phyloP scores from a whole-genome alignment of 2,797 vertebrate genomes.

The Syndactyla subalaris region DNA sequence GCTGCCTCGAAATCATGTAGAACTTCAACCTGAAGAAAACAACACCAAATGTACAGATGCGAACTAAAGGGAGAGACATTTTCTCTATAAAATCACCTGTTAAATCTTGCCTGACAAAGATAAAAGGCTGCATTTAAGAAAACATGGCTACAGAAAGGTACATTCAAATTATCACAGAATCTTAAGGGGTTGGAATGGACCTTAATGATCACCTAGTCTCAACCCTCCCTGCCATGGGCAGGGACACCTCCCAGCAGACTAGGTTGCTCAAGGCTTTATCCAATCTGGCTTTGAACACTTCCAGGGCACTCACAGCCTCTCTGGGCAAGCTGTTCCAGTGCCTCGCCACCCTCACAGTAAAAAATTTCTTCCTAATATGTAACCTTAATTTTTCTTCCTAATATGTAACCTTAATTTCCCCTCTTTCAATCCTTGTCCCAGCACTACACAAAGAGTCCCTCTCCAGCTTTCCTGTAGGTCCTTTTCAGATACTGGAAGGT shows the following conservation, averaged over 20 bases:
- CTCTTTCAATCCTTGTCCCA: neutral
- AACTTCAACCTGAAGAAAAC: conserved; percentile 85
- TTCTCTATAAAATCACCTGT: neutral
- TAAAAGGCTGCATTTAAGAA: neutral
- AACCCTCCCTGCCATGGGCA: neutral
- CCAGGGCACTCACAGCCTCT: neutral
- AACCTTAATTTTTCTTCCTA: neutral
- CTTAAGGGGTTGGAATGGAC: neutral
- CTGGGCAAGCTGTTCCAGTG: neutral
- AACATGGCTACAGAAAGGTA: neutral
- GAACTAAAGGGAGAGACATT: neutral
- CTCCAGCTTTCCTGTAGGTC: neutral
- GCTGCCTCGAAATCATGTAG: conserved; percentile 96
- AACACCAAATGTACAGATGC: neutral
- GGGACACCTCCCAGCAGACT: neutral
- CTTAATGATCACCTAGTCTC: neutral
- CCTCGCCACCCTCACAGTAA: neutral
- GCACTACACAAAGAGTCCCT: neutral
- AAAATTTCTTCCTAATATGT: neutral
- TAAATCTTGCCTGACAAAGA: neutral
- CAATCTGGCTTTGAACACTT: neutral
- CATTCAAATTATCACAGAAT: neutral
- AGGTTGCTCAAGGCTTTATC: neutral
- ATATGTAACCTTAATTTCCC: neutral
- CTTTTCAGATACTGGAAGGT: neutral